Evolutionary conservation across 1,140 invertebrate genomes (phyloP).

Genomic region (Caenorhabditis briggsae): DNA sequence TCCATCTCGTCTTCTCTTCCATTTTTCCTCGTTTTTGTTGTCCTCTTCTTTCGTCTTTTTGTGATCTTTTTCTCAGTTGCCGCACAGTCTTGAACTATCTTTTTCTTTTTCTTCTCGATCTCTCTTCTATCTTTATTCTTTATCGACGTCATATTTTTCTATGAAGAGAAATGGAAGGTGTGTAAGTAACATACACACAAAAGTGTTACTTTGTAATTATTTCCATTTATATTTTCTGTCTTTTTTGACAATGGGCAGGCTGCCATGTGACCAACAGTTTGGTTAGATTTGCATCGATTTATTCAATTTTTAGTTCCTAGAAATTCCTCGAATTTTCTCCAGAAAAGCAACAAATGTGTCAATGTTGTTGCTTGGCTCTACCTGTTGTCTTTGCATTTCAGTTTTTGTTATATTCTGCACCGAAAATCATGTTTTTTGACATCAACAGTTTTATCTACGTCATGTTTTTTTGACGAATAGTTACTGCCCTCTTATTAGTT

Average conservation of each 20-base stretch:
- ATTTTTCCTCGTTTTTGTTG: neutral
- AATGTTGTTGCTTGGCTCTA: no score
- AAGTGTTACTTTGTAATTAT: neutral
- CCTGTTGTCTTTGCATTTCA: neutral
- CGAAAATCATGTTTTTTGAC: neutral
- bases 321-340: neutral
- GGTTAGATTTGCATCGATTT: no score
- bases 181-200: neutral
- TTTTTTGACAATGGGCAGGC: neutral
- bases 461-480: constrained; percentile 8
- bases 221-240: neutral
- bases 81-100: constrained; percentile 4
- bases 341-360: neutral
- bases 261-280: no score
- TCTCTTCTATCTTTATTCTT: neutral
- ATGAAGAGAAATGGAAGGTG: neutral
- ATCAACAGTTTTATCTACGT: neutral
- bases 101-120: constrained; percentile 32
- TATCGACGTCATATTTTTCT: neutral
- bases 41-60: constrained; percentile 4
- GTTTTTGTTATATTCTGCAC: neutral
- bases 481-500: neutral
- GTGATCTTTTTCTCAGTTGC: constrained; percentile 2
- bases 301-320: no score
- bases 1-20: neutral